Base-by-base conservation (phyloP, 1,140 invertebrate species). In the Lithobius niger region DNA sequence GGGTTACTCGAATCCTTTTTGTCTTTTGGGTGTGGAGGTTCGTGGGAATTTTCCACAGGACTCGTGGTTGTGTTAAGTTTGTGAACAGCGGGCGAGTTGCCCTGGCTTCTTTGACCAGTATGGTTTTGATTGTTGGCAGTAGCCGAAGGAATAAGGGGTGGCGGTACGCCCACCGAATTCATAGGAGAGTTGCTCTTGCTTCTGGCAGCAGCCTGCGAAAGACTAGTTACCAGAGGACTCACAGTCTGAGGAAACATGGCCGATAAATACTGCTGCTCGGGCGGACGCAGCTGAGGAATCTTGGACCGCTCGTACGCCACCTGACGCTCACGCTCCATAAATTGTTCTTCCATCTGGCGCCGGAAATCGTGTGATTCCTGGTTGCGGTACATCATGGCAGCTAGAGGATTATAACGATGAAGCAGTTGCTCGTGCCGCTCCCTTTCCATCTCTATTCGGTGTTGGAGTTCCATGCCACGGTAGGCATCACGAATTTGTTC, bases 111-210 rank as follows among this genome's bases (percentile, higher is more conserved):
- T 25, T 49, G 54, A n/a, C 54, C 54, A 6, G 54, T 21, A 24
- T 49, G 44, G 26, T 48, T 55, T 48, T 55, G 54, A 48, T 49
- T 49, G 18, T 27, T 27, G 18, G 47, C 54, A 19, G 44, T 45
- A 19, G 54, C 44, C 15, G 54, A 55, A 27, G 54, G 44, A 3
- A 55, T 55, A 16, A 55, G 45, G 2, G 54, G 54, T 27, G 54
- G 54, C 3, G 54, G 54, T 6, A 55, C 27, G 6, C 54, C 54
- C 16, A 55, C 25, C 3, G 47, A 18, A 22, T 31, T 36, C 25
- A 55, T 3, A 18, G 54, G 54, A 28, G 54, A 55, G 18, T 50
- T 50, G 44, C 47, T 55, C 21, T 55, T 55, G 44, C 52, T 54
- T 22, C 44, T 2, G 6, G 25, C 44, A 3, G 54, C 3, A 3